phyloP scores from a whole-genome alignment of 1,140 invertebrate species.

The Drosophila sturtevanti region DNA sequence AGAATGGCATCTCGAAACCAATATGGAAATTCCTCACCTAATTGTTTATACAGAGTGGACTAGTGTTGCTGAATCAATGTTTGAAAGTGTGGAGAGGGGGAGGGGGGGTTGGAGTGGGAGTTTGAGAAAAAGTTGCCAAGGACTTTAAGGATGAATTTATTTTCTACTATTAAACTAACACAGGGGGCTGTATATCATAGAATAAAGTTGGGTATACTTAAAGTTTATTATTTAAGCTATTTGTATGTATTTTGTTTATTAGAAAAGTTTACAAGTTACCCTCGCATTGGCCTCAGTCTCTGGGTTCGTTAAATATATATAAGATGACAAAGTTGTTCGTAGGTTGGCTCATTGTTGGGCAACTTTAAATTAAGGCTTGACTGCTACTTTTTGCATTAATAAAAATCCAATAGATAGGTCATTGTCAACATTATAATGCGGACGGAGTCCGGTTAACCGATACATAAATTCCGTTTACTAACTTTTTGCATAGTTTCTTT shows the following conservation, averaged over 20 bases:
- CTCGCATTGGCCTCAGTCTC: background rate
- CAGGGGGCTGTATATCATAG: background rate
- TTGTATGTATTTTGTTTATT: too few relatives aligned
- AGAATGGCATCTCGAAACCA: conserved; percentile 1
- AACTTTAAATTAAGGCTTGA: conserved; percentile 7
- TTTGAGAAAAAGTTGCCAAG: background rate
- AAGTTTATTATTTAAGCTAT: background rate
- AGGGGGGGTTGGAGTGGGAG: too few relatives aligned
- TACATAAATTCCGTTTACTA: background rate
- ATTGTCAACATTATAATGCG: background rate
- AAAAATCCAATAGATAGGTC: conserved; percentile 32
- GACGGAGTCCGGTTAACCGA: background rate
- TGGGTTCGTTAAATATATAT: background rate
- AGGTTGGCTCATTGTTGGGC: background rate
- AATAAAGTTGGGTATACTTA: too few relatives aligned
- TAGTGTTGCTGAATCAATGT: background rate
- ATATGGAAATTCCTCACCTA: background rate
- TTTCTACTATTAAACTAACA: too few relatives aligned
- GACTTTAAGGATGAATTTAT: background rate
- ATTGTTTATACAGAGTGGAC: background rate
- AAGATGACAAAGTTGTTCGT: background rate
- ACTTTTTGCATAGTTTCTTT: background rate
- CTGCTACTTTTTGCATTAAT: conserved; percentile 72
- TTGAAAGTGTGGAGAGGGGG: background rate
- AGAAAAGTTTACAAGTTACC: background rate